Evolutionary conservation across 2,888 invertebrate genomes (phyloP).

Genomic region (Lasioglossum figueresi): DNA sequence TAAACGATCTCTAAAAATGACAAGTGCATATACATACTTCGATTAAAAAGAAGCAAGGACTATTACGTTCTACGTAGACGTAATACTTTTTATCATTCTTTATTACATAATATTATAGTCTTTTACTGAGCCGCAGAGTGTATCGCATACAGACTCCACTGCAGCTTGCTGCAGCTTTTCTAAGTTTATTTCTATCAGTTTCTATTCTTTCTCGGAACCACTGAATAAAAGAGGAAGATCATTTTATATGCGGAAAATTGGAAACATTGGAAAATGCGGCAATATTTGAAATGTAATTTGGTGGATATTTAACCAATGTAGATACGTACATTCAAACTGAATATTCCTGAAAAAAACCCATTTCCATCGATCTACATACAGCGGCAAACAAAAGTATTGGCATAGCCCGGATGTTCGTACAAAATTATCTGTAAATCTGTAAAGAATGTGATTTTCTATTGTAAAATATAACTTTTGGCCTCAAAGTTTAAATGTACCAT

Average conservation of each 20-base stretch:
- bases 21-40: too few relatives aligned
- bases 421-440: not conserved
- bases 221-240: not conserved
- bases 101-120: slow-evolving; percentile 30
- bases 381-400: too few relatives aligned
- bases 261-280: not conserved
- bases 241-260: not conserved
- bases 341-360: not conserved
- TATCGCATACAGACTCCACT: not conserved
- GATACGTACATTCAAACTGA: not conserved
- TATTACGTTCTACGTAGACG: not conserved
- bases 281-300: not conserved
- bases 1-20: not conserved
- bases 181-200: not conserved
- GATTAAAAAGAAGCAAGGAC: not conserved
- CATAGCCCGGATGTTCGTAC: too few relatives aligned
- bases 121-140: slow-evolving; percentile 3
- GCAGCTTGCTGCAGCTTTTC: not conserved
- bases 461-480: not conserved
- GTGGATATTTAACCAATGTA: not conserved
- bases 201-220: not conserved
- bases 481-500: not conserved
- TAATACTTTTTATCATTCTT: slow-evolving; percentile 10
- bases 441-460: not conserved
- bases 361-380: too few relatives aligned